Evolutionary conservation across 2,888 invertebrate species (phyloP), one percentile per base, ranked within the genome.

Genomic region (Amphipoea oculea): DNA sequence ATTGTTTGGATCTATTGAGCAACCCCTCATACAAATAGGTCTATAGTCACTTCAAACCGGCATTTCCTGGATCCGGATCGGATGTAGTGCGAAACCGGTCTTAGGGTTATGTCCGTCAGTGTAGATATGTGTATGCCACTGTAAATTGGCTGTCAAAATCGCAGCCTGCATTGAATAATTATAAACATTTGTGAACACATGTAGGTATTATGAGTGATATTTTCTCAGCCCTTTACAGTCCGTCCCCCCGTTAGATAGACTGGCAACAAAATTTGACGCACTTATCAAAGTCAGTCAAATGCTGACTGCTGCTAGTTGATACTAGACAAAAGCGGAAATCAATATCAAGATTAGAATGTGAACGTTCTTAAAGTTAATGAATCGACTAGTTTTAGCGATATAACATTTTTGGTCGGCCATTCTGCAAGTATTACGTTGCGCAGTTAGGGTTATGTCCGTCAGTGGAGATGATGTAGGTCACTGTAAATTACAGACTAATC

Each of bases 401-500:
- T 36, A 63, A 11, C 1, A 40, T 40, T 1, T 65, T 1, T 65
- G 23, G 40, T 40, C 23, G 5, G 12, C 20, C 11, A 40, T 36
- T 65, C 20, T 20, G 65, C 23, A 65, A 23, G 2, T 40, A 12
- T 40, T 40, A 12, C 11, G 11, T 20, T 36, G 65, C 11, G 6
- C 20, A 40, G 51, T 36, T 40, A 12, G 23, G 40, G 23, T 42
- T 14, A 23, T 66, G 51, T 69, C 1, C 7, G 23, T 70, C 51
- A 54, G 23, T 14, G 4, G 14, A 54, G 54, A 40, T 40, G 4
- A 11, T 40, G 23, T 23, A 23, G 17, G 23, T 70, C 36, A 3
- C 29, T 20, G 70, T 40, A 57, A 40, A 70, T 57, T 40, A 57
- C n/a, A 40, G 36, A 40, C 54, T 40, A 70, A 57, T 70, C 70